Evolutionary conservation across 1,140 invertebrate species (phyloP).

Genomic region (Hetaerina americana): DNA sequence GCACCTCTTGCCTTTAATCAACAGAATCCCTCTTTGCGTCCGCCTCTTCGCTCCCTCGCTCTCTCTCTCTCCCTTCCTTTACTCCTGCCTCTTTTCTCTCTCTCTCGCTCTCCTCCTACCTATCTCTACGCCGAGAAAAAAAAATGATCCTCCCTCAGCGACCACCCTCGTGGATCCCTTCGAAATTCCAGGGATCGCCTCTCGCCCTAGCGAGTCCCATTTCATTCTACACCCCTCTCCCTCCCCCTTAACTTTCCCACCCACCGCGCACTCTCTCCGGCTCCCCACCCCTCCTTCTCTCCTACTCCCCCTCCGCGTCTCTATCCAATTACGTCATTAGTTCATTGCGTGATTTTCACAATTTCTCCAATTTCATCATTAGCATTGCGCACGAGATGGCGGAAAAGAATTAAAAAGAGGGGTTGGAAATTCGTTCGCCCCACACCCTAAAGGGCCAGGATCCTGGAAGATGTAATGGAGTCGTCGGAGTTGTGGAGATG

Average conservation of each 20-base stretch:
- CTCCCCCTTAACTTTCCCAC: not conserved
- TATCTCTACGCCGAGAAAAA: too few relatives aligned
- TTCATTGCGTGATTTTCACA: not conserved
- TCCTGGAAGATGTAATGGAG: not conserved
- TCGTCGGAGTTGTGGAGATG: not conserved
- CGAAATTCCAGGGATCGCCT: too few relatives aligned
- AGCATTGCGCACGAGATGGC: not conserved
- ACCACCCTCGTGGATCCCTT: too few relatives aligned
- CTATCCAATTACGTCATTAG: constrained; percentile 7
- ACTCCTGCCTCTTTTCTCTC: too few relatives aligned
- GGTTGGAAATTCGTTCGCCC: not conserved
- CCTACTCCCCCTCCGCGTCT: not conserved
- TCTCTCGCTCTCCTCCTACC: too few relatives aligned
- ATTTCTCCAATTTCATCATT: constrained; percentile 6
- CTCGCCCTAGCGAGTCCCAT: too few relatives aligned
- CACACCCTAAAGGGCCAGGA: too few relatives aligned
- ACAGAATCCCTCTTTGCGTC: too few relatives aligned
- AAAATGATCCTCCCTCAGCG: too few relatives aligned
- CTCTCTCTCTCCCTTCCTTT: too few relatives aligned
- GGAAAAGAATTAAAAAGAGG: not conserved
- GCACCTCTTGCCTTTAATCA: too few relatives aligned
- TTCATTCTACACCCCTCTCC: not conserved
- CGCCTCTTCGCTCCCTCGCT: too few relatives aligned
- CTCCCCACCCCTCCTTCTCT: not conserved
- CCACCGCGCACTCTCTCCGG: not conserved